Evolutionary conservation across 2,888 invertebrate species (phyloP).

Genomic region (Atethmia centrago): DNA sequence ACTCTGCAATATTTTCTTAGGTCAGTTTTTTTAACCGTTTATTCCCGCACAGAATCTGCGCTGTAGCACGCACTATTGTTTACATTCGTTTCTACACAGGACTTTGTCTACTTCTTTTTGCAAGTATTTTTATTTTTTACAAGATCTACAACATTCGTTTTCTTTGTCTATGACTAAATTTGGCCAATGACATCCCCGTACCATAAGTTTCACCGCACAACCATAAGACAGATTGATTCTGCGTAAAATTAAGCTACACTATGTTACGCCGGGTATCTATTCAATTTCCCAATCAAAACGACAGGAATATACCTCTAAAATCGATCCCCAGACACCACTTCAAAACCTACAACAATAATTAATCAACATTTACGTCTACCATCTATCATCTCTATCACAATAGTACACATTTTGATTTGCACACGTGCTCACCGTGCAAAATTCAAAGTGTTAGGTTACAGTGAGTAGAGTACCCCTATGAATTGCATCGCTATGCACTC

Average conservation of each 20-base stretch:
- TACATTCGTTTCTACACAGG: conserved; percentile 24
- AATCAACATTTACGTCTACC: conserved; percentile 57
- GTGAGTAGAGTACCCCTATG: conserved; percentile 87
- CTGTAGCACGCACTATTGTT: conserved; percentile 50
- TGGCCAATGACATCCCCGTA: neutral
- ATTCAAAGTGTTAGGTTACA: conserved; percentile 84
- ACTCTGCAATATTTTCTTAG: conserved; percentile 87
- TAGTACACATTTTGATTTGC: conserved; percentile 70
- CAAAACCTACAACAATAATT: conserved; percentile 44
- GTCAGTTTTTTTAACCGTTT: conserved; percentile 68
- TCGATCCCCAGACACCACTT: conserved; percentile 46
- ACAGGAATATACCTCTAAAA: conserved; percentile 4
- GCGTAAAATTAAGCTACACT: neutral
- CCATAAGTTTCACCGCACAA: neutral
- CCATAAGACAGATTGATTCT: neutral
- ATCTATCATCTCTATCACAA: conserved; percentile 71
- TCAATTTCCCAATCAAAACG: neutral
- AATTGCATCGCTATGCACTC: conserved; percentile 88
- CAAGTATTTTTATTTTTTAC: neutral
- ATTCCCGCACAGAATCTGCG: conserved; percentile 52
- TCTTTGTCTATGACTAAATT: neutral
- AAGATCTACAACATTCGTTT: neutral
- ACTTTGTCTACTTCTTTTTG: neutral
- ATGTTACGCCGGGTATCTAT: neutral
- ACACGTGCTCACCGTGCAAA: conserved; percentile 81